These are phyloP conservation scores for Abrostola tripartita DNA, from an alignment of 2,888 invertebrate genomes.

Conservation along the genomic window DNA sequence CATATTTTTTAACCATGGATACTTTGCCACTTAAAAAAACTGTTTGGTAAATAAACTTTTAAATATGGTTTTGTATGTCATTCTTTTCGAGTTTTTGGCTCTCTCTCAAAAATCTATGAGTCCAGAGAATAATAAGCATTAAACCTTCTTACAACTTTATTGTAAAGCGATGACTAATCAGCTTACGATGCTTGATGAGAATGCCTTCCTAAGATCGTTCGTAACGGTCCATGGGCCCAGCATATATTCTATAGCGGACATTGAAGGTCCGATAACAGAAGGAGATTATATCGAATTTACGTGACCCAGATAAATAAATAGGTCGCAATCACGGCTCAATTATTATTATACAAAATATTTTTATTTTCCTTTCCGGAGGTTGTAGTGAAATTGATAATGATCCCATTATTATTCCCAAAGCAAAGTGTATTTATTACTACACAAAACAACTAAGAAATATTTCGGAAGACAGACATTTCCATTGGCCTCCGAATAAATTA, in stretches of 20 bases:
- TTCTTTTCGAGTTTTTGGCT: too few relatives aligned
- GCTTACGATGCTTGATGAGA: constrained; percentile 3
- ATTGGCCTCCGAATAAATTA: constrained; percentile 71
- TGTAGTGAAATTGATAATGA: constrained; percentile 60
- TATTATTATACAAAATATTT: constrained; percentile 19
- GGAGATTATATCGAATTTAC: constrained; percentile 33
- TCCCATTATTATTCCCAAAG: constrained; percentile 62
- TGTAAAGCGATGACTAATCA: background rate
- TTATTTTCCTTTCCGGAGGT: constrained; percentile 36
- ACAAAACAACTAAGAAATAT: constrained; percentile 71
- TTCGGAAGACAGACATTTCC: constrained; percentile 64
- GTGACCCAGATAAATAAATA: constrained; percentile 42
- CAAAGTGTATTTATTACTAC: constrained; percentile 66
- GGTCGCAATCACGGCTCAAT: constrained; percentile 32
- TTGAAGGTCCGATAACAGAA: constrained; percentile 24
- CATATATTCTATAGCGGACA: constrained; percentile 19
- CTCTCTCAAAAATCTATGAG: too few relatives aligned
- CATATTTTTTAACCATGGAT: too few relatives aligned
- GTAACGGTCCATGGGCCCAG: constrained; percentile 9
- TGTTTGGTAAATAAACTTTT: too few relatives aligned
- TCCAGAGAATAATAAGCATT: too few relatives aligned
- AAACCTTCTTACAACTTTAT: background rate
- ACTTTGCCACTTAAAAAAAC: too few relatives aligned
- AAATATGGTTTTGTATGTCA: too few relatives aligned
- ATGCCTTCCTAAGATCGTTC: constrained; percentile 13